Conservation (phyloP, 2,888 invertebrate genomes). For the Dorcus hopei region DNA sequence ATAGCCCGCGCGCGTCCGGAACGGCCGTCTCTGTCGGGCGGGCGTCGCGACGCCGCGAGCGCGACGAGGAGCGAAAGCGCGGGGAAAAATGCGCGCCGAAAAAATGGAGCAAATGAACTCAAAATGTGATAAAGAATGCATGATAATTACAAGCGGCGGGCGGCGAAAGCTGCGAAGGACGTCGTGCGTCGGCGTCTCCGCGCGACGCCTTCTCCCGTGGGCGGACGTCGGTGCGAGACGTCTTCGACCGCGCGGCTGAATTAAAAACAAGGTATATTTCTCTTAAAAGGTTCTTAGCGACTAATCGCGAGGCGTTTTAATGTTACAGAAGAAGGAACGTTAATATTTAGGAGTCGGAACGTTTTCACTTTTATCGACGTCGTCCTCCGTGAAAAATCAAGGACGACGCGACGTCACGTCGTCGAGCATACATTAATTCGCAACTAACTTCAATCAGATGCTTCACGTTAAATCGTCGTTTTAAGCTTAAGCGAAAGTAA, state of each 20-base stretch:
- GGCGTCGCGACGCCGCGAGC: background rate
- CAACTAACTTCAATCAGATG: too few species aligned
- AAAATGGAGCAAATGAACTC: constrained; percentile 31
- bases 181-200: background rate
- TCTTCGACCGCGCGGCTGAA: constrained; percentile 34
- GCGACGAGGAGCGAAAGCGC: background rate
- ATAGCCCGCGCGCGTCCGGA: constrained; percentile 5
- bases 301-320: constrained; percentile 14
- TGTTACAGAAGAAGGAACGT: background rate
- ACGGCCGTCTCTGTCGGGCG: background rate
- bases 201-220: constrained; percentile 1
- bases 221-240: constrained; percentile 18
- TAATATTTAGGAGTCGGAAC: too few species aligned
- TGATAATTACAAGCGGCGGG: constrained; percentile 38
- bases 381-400: too few species aligned
- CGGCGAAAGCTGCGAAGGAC: constrained; percentile 7
- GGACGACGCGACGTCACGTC: too few species aligned
- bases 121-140: constrained; percentile 46
- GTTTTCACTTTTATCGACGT: too few species aligned
- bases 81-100: constrained; percentile 15
- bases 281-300: constrained; percentile 35
- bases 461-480: too few species aligned
- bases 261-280: constrained; percentile 43
- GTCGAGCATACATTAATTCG: too few species aligned
- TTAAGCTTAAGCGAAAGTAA: too few species aligned